Base-by-base conservation (phyloP, 2,888 invertebrate species). In the Conistra vaccinii region DNA sequence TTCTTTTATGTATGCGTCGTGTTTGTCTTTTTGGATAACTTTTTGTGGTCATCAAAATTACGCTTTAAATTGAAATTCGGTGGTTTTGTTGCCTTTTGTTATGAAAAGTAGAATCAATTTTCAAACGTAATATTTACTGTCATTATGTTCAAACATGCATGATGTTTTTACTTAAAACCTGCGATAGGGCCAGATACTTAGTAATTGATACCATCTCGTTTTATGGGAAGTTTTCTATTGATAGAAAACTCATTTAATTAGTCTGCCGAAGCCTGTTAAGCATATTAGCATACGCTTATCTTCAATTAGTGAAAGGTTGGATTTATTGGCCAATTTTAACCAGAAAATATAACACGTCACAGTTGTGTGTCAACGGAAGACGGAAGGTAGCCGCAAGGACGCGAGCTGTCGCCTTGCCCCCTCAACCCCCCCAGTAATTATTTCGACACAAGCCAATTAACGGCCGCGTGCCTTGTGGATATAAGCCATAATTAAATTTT, bases 371-470 rank as follows among this genome's bases (percentile, higher is more conserved):
- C 80, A 82, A 84, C 87, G 83, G 85, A 87, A 89, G 87, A 85
- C 88, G 89, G 90, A 90, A 91, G 89, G 83, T 73, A 85, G 78
- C 73, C 77, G 72, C 89, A 73, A 80, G 77, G 76, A 73, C 73
- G 45, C 26, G 69, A 60, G 60, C 74, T 78, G 58, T 80, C 78
- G 69, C 78, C 78, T 69, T 71, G 58, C 60, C 73, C 75, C 42
- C 60, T 48, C 71, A 61, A 71, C 81, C 81, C 84, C 83, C 80
- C 76, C 73, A 81, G 84, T 90, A 88, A 90, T 91, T 91, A 92
- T 92, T 91, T 90, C 89, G 88, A 90, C 90, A 91, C 88, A 86
- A 90, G 86, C 89, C 88, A 91, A 92, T 92, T 91, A 91, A 89
- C 87, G 78, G 83, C 84, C 81, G 85, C 88, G 87, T 90, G 90